These are phyloP conservation scores for Carassius carassius DNA, from an alignment of 2,113 vertebrate species.

Conservation along the genomic window DNA sequence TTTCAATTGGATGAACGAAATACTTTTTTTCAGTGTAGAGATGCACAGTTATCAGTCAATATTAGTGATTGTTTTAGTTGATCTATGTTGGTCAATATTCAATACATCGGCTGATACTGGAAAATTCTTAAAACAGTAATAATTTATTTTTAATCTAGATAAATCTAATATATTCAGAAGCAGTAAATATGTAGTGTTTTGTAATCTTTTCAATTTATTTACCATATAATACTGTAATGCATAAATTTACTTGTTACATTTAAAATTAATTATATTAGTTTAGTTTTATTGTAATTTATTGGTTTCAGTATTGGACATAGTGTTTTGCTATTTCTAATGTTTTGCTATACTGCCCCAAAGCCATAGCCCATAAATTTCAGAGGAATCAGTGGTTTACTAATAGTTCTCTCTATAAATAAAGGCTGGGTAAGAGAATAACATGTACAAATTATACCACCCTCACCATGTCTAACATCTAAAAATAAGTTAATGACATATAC, in stretches of 20 bases:
- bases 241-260: too few species aligned
- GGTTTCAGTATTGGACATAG: too few species aligned
- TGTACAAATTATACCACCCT: not conserved
- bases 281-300: too few species aligned
- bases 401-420: not conserved
- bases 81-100: not conserved
- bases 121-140: not conserved
- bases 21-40: not conserved
- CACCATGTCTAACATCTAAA: not conserved
- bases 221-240: not conserved
- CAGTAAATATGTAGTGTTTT: not conserved
- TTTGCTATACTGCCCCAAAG: too few species aligned
- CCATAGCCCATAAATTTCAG: not conserved
- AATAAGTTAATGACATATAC: not conserved
- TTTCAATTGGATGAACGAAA: too few species aligned
- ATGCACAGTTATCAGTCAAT: not conserved
- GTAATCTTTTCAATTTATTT: not conserved
- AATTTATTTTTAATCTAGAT: too few species aligned
- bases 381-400: not conserved
- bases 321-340: too few species aligned
- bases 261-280: too few species aligned
- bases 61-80: not conserved
- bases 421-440: not conserved
- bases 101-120: not conserved
- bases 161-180: not conserved